A percentile compares a stretch with the other conserved stretches of the same genome.
These are phyloP conservation scores for Mesochorus sp. DNA, from an alignment of 2,888 invertebrate species.

Conservation along the genomic window DNA sequence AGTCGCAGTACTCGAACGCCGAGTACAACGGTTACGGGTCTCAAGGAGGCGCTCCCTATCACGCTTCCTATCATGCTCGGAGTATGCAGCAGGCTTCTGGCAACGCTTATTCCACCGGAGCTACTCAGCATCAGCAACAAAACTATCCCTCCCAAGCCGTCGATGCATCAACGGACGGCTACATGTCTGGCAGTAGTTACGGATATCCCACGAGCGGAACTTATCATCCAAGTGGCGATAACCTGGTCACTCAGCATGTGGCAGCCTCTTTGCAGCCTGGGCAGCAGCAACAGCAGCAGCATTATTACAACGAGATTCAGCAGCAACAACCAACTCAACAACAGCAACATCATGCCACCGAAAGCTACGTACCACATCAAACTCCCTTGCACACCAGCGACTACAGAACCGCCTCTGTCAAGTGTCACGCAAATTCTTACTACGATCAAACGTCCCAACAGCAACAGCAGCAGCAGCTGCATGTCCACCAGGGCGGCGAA, in stretches of 20 bases:
- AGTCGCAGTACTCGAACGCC: conserved; percentile 82
- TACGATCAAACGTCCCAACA: conserved; percentile 78
- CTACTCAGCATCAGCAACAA: conserved; percentile 57
- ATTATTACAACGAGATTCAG: conserved; percentile 83
- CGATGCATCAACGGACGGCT: conserved; percentile 71
- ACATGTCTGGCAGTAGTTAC: conserved; percentile 75
- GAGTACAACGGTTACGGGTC: conserved; percentile 83
- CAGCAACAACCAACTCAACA: conserved; percentile 82
- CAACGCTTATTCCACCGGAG: conserved; percentile 75
- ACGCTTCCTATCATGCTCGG: conserved; percentile 79
- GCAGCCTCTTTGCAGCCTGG: conserved; percentile 80
- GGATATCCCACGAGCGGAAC: conserved; percentile 73
- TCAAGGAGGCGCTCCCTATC: conserved; percentile 82
- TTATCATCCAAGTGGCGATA: conserved; percentile 72
- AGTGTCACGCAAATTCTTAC: conserved; percentile 77
- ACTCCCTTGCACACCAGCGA: conserved; percentile 70
- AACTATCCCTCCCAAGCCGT: conserved; percentile 63
- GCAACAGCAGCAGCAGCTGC: too few species aligned
- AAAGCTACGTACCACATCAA: conserved; percentile 76
- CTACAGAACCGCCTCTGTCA: conserved; percentile 71
- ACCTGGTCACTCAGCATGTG: conserved; percentile 80
- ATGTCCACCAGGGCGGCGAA: conserved; percentile 82
- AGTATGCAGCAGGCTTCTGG: conserved; percentile 64
- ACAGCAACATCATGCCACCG: conserved; percentile 71
- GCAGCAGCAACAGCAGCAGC: conserved; percentile 81